phyloP scores from a whole-genome alignment of 2,888 invertebrate species.

The Euphydryas editha region DNA sequence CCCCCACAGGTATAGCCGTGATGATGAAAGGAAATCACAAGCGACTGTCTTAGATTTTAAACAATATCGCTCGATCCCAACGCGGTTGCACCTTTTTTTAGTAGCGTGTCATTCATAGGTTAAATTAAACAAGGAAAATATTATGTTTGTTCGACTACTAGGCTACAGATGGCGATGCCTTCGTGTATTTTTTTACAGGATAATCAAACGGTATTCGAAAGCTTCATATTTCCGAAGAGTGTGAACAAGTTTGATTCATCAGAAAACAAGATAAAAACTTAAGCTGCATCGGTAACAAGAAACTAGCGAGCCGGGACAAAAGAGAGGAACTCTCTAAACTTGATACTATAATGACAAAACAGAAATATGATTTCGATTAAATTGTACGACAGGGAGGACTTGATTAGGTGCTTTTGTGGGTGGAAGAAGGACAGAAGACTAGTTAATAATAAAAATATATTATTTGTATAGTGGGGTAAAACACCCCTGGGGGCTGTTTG shows the following conservation, averaged over 20 bases:
- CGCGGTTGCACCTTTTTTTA: constrained; percentile 77
- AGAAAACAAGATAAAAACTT: constrained; percentile 64
- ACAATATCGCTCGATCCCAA: constrained; percentile 79
- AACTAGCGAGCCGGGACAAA: constrained; percentile 79
- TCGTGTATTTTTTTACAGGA: constrained; percentile 38
- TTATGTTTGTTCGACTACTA: constrained; percentile 62
- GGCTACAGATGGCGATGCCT: constrained; percentile 68
- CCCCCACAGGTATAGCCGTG: constrained; percentile 76
- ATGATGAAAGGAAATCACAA: constrained; percentile 79
- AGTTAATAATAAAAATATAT: constrained; percentile 83
- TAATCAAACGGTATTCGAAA: constrained; percentile 48
- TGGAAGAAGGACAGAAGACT: constrained; percentile 67
- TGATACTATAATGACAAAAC: constrained; percentile 83
- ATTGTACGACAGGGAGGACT: constrained; percentile 66
- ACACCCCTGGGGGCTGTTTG: constrained; percentile 83
- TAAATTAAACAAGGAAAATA: constrained; percentile 56
- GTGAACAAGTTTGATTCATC: constrained; percentile 59
- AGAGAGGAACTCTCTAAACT: constrained; percentile 79
- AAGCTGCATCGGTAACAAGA: constrained; percentile 79
- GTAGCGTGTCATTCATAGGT: constrained; percentile 72
- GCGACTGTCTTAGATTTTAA: constrained; percentile 78
- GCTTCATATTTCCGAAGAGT: constrained; percentile 59
- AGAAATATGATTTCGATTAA: constrained; percentile 84
- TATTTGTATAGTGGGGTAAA: constrained; percentile 83
- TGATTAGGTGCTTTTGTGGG: constrained; percentile 56